Percentiles rank a stretch among this genome's conserved stretches.
Conservation (phyloP, 2,888 invertebrate genomes). For the Chrysotoxum bicinctum region DNA sequence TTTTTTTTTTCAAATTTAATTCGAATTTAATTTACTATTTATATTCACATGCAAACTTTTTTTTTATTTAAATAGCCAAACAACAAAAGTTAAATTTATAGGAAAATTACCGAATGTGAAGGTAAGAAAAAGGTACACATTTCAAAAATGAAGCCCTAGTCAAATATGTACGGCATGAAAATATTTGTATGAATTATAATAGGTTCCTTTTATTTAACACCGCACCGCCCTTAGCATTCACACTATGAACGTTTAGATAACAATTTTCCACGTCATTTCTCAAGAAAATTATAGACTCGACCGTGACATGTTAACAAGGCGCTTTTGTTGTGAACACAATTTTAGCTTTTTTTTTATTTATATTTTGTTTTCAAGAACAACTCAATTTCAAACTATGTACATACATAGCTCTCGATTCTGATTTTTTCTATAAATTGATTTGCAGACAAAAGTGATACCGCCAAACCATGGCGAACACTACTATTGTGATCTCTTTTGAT, state of each 20-base stretch:
- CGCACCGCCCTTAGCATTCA: background rate
- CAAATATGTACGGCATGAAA: background rate
- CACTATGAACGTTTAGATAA: background rate
- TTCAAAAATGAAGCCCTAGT: background rate
- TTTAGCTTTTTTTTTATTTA: background rate
- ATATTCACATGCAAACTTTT: conserved; percentile 6
- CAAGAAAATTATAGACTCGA: conserved; percentile 36
- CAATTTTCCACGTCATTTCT: conserved; percentile 19
- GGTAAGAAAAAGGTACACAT: background rate
- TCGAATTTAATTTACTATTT: conserved; percentile 15
- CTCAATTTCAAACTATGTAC: conserved; percentile 32
- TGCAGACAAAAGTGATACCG: conserved; percentile 33
- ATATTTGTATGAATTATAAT: conserved; percentile 8
- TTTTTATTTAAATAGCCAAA: background rate
- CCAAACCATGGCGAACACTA: conserved; percentile 1
- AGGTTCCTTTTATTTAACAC: background rate
- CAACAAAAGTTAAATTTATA: background rate
- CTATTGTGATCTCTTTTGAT: conserved; percentile 12
- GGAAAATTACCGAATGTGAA: background rate
- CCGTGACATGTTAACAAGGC: conserved; percentile 60
- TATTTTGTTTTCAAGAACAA: conserved; percentile 35
- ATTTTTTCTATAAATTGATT: conserved; percentile 29
- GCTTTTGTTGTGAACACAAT: conserved; percentile 16
- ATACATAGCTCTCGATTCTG: conserved; percentile 29
- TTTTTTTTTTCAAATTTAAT: background rate